Evolutionary conservation across 2,797 vertebrate species (phyloP), one percentile per base, ranked within the genome.

Genomic region (Sciurus vulgaris): DNA sequence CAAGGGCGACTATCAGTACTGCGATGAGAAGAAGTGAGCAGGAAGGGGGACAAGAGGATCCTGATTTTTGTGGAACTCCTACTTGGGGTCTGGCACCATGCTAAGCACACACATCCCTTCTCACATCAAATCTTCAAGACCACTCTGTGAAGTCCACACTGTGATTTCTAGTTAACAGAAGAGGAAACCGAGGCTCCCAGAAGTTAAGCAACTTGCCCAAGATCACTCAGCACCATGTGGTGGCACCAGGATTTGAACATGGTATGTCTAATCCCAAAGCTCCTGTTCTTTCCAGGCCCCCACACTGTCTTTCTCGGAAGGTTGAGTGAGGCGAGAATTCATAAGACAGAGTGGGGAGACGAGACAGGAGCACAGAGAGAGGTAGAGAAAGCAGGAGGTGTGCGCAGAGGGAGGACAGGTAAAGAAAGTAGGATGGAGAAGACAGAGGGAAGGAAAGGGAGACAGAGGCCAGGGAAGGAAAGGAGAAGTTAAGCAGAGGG

Each of bases 111-210:
- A 17, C 13, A 8, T 63, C 77, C 74, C 51, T 81, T 77, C 88
- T 95, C 56, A 47, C 35, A 17, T 12, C 41, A 78, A 89, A 95
- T 96, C 94, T 95, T 96, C 89, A 95, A 17, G 77, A 88, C 84
- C 82, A 83, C 63, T 44, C 95, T 93, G 47, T 59, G 86, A 95
- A 63, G 82, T 72, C 7, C 0, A 89, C 22, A 7, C 84, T 79
- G 24, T 3, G 18, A 89, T 44, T 92, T 63, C 73, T 87, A 61
- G 7, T 35, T 77, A 87, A 93, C 94, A 95, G 84, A 95, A 17
- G 86, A 96, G 83, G 69, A 97, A 89, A 97, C 86, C 0, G 72
- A 96, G 96, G 86, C 97, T 97, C 91, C 90, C 84, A 96, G 94
- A 96, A 72, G 84, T 82, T 90, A 95, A 96, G 79, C 73, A 94